Base-by-base conservation (phyloP, 2,888 invertebrate genomes). In the Stictocephala bisonia region DNA sequence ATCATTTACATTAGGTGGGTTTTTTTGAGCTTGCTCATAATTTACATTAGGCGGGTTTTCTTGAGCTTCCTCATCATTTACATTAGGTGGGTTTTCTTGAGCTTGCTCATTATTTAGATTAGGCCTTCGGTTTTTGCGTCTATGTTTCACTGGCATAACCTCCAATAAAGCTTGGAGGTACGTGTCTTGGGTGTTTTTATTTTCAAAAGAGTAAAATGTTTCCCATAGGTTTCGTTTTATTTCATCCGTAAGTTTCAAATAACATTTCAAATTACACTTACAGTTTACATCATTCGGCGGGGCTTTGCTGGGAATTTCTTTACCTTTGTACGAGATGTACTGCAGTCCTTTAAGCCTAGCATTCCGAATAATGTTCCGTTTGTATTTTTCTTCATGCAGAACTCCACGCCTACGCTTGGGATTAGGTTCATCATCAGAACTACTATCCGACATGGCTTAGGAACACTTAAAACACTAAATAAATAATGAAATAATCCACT, bases 381-480 rank as follows among this genome's bases (percentile, higher is more conserved):
- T 66, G 40, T 72, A 67, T 31, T 70, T 74, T 71, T 71, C 74
- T 64, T 64, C 64, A 26, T 74, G 48, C 15, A 53, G 24, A 74
- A 70, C 64, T 64, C 71, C 66, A 64, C 53, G 70, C 48, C 26
- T 70, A 26, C 71, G 53, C 53, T 74, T 74, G 27, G 74, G 41
- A 40, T 51, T 48, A 64, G 66, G 70, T 71, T 50, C 51, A 53
- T 74, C 70, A 35, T 71, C 70, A 20, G 64, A 58, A n/a, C n/a
- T n/a, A 64, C 69, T 69, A 44, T 41, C 60, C 18, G 60, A 71
- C 58, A 71, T 71, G 26, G 15, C 27, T 31, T n/a, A 22, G 27
- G 22, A 58, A 66, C 48, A n/a, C 13, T 3, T 7, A 29, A 58
- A 29, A 26, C 24, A 51, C 3, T 20, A 51, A n/a, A 27, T 9